Evolutionary conservation across 2,888 invertebrate species (phyloP).

Genomic region (Fissipunctia ypsillon): DNA sequence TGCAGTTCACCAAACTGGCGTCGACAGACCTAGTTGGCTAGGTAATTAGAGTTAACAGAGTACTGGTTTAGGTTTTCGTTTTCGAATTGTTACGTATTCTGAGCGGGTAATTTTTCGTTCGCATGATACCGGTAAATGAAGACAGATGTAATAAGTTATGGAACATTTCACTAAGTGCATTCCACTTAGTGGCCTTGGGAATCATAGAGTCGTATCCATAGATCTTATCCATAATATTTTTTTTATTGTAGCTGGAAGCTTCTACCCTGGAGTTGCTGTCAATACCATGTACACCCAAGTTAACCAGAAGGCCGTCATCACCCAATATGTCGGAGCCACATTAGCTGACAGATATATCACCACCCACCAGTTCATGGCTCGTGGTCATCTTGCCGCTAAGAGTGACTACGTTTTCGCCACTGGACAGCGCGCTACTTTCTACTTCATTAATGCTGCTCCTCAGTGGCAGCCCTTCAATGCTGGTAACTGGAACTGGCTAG

Average conservation of each 20-base stretch:
- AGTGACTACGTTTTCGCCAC: constrained; percentile 91
- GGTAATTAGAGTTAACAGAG: constrained; percentile 68
- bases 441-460: constrained; percentile 92
- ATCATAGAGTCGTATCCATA: neutral
- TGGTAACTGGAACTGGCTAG: constrained; percentile 91
- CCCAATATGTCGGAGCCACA: constrained; percentile 75
- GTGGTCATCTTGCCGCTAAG: constrained; percentile 92
- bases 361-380: constrained; percentile 84
- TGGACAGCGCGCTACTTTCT: constrained; percentile 91
- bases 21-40: constrained; percentile 86
- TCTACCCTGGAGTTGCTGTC: constrained; percentile 85
- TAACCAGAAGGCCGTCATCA: constrained; percentile 77
- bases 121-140: neutral
- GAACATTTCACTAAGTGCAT: neutral
- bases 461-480: constrained; percentile 92
- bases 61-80: neutral
- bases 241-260: constrained; percentile 80
- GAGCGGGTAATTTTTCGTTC: neutral
- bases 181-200: neutral
- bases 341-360: constrained; percentile 87
- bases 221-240: neutral
- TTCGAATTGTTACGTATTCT: neutral
- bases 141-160: neutral
- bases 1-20: constrained; percentile 85
- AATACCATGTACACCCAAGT: constrained; percentile 84